Evolutionary conservation across 1,140 invertebrate genomes (phyloP).

Genomic region (Helicoverpa armigera): DNA sequence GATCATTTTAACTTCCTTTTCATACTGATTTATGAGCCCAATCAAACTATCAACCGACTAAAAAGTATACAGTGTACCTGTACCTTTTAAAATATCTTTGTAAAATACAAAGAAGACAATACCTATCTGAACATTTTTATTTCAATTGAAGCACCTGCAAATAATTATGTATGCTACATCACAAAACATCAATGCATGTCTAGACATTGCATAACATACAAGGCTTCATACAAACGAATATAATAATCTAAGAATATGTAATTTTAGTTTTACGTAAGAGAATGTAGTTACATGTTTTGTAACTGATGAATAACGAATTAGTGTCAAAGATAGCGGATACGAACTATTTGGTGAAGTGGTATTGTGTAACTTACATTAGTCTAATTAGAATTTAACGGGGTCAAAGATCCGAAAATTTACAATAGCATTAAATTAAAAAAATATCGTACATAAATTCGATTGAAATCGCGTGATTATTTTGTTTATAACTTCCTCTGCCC

Average conservation of each 20-base stretch:
- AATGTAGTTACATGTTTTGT: not conserved
- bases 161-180: no score
- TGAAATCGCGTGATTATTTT: no score
- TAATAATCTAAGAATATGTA: not conserved
- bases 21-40: no score
- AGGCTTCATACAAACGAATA: not conserved
- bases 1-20: no score
- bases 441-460: not conserved
- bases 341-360: not conserved
- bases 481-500: no score
- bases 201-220: conserved; percentile 1
- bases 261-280: not conserved
- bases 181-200: not conserved
- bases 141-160: no score
- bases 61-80: no score
- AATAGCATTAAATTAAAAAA: not conserved
- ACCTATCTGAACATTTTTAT: no score
- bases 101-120: no score
- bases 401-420: not conserved
- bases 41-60: no score
- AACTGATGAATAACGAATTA: not conserved
- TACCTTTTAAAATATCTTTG: no score
- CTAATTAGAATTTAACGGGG: not conserved
- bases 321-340: not conserved
- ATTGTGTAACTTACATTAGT: not conserved